Evolutionary conservation across 2,113 vertebrate genomes (phyloP).

Genomic region (Gymnobelideus leadbeateri): DNA sequence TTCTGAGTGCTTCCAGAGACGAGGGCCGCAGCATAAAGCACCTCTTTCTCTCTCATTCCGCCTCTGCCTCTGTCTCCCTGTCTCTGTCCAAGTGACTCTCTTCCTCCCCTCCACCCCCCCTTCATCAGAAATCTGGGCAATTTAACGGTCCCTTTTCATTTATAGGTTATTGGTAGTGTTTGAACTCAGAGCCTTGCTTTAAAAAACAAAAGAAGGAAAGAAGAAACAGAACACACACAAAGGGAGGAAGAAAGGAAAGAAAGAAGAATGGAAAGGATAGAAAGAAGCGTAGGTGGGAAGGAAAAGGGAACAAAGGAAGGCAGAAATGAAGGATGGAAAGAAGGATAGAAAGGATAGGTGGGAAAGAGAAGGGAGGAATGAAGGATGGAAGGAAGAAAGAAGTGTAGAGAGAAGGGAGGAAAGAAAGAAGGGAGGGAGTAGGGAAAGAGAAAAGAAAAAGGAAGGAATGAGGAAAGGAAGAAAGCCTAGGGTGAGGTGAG

Average conservation of each 20-base stretch:
- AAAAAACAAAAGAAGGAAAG: constrained; percentile 3
- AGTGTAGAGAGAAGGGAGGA: neutral
- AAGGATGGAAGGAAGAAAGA: neutral
- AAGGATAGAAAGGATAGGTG: neutral
- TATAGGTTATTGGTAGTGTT: constrained; percentile 16
- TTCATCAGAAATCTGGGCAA: neutral
- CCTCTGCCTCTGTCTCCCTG: constrained; percentile 11
- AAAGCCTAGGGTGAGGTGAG: neutral
- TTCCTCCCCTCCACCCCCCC: neutral
- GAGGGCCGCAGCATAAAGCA: constrained; percentile 65
- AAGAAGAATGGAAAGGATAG: neutral
- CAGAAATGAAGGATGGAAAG: accelerated
- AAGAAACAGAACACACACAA: too few relatives aligned
- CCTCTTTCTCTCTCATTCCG: constrained; percentile 2
- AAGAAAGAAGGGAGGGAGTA: neutral
- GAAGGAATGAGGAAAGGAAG: accelerated
- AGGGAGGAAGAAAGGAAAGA: neutral
- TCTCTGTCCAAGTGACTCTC: neutral
- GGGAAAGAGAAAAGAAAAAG: neutral
- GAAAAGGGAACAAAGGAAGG: neutral
- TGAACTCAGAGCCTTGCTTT: constrained; percentile 16
- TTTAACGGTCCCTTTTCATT: neutral
- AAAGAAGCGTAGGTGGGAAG: too few relatives aligned
- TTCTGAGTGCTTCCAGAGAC: constrained; percentile 49
- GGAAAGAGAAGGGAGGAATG: neutral